Evolutionary conservation across 2,888 invertebrate genomes (phyloP).

Genomic region (Lithophane leautieri): DNA sequence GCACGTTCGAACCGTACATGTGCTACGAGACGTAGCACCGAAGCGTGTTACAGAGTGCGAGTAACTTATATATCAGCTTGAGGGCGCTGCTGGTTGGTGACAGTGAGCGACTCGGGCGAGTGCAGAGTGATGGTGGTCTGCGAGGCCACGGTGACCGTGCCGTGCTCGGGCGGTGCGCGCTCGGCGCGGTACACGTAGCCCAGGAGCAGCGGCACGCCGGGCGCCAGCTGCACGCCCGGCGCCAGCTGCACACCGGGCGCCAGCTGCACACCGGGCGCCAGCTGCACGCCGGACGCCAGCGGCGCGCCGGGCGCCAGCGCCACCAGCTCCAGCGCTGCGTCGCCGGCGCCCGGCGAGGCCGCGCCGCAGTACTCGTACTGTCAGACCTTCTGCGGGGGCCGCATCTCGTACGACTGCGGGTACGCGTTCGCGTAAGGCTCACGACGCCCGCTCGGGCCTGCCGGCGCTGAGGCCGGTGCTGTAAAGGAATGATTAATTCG

Average conservation of each 20-base stretch:
- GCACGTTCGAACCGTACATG: slow-evolving; percentile 8
- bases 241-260: too few relatives aligned
- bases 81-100: slow-evolving; percentile 68
- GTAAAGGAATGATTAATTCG: not conserved
- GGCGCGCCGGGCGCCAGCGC: slow-evolving; percentile 85
- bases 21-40: slow-evolving; percentile 3
- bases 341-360: slow-evolving; percentile 81
- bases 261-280: too few relatives aligned
- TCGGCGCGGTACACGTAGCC: slow-evolving; percentile 81
- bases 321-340: slow-evolving; percentile 77
- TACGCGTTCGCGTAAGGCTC: slow-evolving; percentile 94
- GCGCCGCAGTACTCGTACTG: slow-evolving; percentile 83
- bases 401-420: slow-evolving; percentile 94
- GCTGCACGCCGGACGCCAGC: too few relatives aligned
- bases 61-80: slow-evolving; percentile 66
- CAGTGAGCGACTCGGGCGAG: slow-evolving; percentile 81
- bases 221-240: slow-evolving; percentile 69
- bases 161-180: slow-evolving; percentile 49
- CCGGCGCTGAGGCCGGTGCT: slow-evolving; percentile 81
- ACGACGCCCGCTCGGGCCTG: slow-evolving; percentile 87
- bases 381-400: slow-evolving; percentile 92
- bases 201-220: slow-evolving; percentile 84
- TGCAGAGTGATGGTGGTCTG: slow-evolving; percentile 87
- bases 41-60: not conserved
- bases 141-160: slow-evolving; percentile 79